Evolutionary conservation across 2,888 invertebrate species (phyloP).

Genomic region (Drosophila kuntzei): DNA sequence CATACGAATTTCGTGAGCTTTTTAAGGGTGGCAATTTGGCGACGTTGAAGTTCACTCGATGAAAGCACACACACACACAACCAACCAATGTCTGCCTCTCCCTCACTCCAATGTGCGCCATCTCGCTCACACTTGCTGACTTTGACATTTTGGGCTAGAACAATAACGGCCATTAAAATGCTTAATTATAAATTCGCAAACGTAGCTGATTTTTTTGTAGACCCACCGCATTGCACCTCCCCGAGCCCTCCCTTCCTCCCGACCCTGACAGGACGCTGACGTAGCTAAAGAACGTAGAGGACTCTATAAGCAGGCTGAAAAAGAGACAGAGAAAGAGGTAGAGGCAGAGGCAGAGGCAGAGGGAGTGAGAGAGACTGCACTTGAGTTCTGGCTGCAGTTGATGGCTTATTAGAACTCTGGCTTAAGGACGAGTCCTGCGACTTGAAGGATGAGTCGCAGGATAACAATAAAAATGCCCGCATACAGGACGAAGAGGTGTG

Average conservation of each 20-base stretch:
- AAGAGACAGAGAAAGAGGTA: not conserved
- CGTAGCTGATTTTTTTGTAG: conserved; percentile 73
- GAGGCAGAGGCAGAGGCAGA: not conserved
- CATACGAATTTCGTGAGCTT: conserved; percentile 37
- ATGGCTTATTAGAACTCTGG: conserved; percentile 28
- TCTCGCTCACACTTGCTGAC: conserved; percentile 40
- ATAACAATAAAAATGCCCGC: conserved; percentile 22
- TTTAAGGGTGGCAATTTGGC: conserved; percentile 82
- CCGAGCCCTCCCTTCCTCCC: not conserved
- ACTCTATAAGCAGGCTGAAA: not conserved
- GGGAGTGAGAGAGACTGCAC: conserved; percentile 12
- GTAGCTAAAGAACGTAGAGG: conserved; percentile 33
- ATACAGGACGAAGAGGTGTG: conserved; percentile 73
- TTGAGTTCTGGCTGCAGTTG: conserved; percentile 26
- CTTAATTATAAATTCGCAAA: conserved; percentile 84
- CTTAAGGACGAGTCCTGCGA: conserved; percentile 1
- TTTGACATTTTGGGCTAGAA: conserved; percentile 63
- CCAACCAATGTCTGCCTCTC: not conserved
- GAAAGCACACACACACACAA: conserved; percentile 40
- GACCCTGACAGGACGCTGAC: conserved; percentile 30
- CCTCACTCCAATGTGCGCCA: not conserved
- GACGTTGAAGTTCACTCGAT: conserved; percentile 70
- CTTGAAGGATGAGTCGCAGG: not conserved
- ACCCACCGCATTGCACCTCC: conserved; percentile 11
- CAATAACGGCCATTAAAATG: conserved; percentile 83